Percentiles rank a stretch among this genome's conserved stretches.
Evolutionary conservation across 2,888 invertebrate species (phyloP).

Genomic region (Plusia festucae): DNA sequence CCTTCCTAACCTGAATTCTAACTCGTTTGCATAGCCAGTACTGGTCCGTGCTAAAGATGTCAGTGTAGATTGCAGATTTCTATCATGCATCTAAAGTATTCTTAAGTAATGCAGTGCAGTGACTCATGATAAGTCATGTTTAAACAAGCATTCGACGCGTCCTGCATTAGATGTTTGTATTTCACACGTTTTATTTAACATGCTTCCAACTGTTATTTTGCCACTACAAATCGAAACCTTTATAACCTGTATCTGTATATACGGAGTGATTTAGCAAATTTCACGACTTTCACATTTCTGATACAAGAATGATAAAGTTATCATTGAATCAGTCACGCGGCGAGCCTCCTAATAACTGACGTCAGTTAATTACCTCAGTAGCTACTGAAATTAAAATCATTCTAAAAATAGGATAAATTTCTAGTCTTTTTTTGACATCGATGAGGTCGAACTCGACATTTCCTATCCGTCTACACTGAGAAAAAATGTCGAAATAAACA

Average conservation of each 20-base stretch:
- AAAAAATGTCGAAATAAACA: no score
- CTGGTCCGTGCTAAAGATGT: constrained; percentile 39
- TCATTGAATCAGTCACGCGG: not conserved
- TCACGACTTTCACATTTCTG: no score
- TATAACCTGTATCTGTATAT: no score
- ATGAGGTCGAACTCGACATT: no score
- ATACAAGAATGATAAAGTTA: not conserved
- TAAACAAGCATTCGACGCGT: constrained; percentile 39
- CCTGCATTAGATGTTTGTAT: constrained; percentile 1
- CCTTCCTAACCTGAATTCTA: not conserved
- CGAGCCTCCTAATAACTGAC: not conserved
- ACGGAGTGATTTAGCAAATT: no score
- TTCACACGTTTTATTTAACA: constrained; percentile 32
- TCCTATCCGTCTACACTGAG: no score
- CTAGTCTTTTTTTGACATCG: no score
- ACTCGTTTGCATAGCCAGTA: constrained; percentile 24
- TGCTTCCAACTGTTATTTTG: not conserved
- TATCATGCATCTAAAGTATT: constrained; percentile 29
- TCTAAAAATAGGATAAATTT: no score
- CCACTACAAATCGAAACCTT: no score
- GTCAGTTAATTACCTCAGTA: not conserved
- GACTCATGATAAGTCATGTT: constrained; percentile 45
- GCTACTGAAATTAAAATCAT: no score
- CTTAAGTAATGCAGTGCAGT: constrained; percentile 43
- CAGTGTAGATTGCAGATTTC: constrained; percentile 29